These are phyloP conservation scores for Triplophysa dalaica DNA, from an alignment of 2,113 vertebrate genomes.

Conservation along the genomic window DNA sequence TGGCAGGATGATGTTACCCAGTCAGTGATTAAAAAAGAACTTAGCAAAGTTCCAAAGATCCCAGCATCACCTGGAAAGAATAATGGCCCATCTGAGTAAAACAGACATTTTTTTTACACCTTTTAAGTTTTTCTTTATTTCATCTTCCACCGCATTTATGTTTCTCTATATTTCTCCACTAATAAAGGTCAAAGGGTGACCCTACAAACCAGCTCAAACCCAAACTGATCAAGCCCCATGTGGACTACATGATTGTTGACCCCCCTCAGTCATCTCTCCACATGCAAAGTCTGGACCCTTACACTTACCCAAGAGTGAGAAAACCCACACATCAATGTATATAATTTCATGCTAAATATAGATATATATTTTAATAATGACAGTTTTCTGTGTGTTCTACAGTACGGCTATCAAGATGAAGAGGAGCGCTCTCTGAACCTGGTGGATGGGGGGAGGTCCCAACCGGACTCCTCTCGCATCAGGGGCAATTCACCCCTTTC, in stretches of 20 bases:
- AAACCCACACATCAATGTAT: neutral
- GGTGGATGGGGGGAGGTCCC: slow-evolving; percentile 60
- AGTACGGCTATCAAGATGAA: slow-evolving; percentile 82
- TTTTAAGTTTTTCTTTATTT: neutral
- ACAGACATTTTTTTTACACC: neutral
- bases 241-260: slow-evolving; percentile 84
- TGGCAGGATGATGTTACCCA: slow-evolving; percentile 93
- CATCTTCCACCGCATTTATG: neutral
- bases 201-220: slow-evolving; percentile 51
- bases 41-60: slow-evolving; percentile 82
- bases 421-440: slow-evolving; percentile 75
- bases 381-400: slow-evolving; percentile 43
- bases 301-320: slow-evolving; percentile 82
- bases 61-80: slow-evolving; percentile 55
- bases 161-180: neutral
- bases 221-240: slow-evolving; percentile 76
- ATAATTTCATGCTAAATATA: neutral
- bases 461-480: slow-evolving; percentile 67
- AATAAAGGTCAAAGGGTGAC: slow-evolving; percentile 31
- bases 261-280: slow-evolving; percentile 72
- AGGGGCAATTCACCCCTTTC: slow-evolving; percentile 50
- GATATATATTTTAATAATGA: neutral
- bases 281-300: slow-evolving; percentile 81
- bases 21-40: slow-evolving; percentile 84
- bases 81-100: slow-evolving; percentile 72